Base-by-base conservation (phyloP, 2,888 invertebrate genomes). In the Bombyx huttoni region DNA sequence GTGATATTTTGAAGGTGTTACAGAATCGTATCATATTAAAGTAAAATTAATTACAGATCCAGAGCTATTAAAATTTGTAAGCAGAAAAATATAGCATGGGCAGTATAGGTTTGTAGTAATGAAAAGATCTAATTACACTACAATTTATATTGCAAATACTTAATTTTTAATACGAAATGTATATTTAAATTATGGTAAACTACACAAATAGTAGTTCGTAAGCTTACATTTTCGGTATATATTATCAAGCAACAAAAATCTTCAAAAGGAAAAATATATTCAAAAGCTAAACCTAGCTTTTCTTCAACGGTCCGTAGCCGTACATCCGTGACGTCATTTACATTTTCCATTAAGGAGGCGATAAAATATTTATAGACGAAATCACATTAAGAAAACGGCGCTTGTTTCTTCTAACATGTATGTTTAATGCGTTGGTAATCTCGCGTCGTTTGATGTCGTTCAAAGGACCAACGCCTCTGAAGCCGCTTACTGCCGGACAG, bases 361-460 rank as follows among this genome's bases (percentile, higher is more conserved):
- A 79, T 84, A 69, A 78, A 85, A 84, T 82, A 86, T 86, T 83
- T 79, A 83, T 81, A 70, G 69, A 65, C 64, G 64, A 78, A 81
- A 82, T 75, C 78, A 77, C 78, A 79, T 84, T 83, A 81, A 81
- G 79, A 78, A 77, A 81, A 73, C 73, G 69, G 57, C 67, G 70
- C 68, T 76, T 75, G 73, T 73, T 75, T 72, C 71, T 74, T 70
- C 64, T 66, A 58, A 62, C 74, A 76, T 80, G 79, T 82, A 79
- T 83, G 82, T 83, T 83, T 83, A 81, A 83, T 83, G 81, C 70
- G 70, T 70, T 70, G 67, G 67, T 74, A 77, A 75, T 78, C 75
- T 72, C 54, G 58, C 73, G 71, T 76, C 76, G 73, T 83, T 86
- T 86, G 82, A 85, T 82, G 79, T 82, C 62, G 60, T 58, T 73